Percentiles rank a stretch among this genome's conserved stretches.
phyloP scores from a whole-genome alignment of 2,113 vertebrate genomes.

The Sceloporus tristichus region DNA sequence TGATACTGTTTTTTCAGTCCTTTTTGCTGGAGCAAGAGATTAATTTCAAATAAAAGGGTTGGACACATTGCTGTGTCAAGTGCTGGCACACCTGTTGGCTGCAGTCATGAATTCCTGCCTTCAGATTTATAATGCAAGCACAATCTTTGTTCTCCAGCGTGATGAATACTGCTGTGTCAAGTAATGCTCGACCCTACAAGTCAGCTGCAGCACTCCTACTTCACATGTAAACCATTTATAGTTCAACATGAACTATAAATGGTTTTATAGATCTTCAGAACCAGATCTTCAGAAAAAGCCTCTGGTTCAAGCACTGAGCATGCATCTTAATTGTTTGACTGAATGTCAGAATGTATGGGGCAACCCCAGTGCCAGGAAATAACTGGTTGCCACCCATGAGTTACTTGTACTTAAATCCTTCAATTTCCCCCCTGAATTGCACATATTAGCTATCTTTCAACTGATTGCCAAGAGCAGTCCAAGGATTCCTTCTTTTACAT shows the following conservation, averaged over 20 bases:
- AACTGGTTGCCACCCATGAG: no score
- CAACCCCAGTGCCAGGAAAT: not conserved
- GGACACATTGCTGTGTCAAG: conserved; percentile 20
- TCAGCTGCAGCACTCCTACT: conserved; percentile 11
- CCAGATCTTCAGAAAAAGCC: not conserved
- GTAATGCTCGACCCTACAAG: conserved; percentile 49
- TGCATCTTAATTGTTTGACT: not conserved
- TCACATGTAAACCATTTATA: not conserved
- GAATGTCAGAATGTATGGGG: not conserved
- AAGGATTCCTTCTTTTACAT: not conserved
- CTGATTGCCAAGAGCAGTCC: not conserved
- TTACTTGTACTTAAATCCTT: no score
- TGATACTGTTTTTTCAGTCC: not conserved
- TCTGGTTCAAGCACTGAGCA: fast-evolving
- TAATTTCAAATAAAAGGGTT: conserved; percentile 15
- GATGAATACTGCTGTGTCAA: conserved; percentile 37
- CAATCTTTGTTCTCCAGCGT: not conserved
- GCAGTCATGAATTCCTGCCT: conserved; percentile 2
- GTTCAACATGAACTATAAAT: fast-evolving
- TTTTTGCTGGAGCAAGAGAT: not conserved
- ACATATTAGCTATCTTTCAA: not conserved
- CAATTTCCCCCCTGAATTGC: not conserved
- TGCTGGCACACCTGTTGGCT: not conserved
- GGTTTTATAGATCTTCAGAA: not conserved
- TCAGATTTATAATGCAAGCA: conserved; percentile 15